Conservation (phyloP, 2,113 vertebrate species). For the Sporophila hypoxantha region DNA sequence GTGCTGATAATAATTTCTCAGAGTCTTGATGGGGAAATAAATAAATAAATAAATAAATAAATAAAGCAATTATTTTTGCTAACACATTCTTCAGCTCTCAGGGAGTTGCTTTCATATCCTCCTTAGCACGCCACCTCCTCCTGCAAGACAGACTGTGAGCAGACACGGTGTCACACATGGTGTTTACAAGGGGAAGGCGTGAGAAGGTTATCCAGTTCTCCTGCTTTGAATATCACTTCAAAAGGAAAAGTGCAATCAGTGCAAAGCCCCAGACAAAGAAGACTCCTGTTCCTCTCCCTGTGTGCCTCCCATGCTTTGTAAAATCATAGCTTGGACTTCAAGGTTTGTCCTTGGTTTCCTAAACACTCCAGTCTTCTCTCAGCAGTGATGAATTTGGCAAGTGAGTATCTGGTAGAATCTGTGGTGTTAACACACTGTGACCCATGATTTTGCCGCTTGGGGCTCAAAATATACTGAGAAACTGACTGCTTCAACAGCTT, state of each 20-base stretch:
- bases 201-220: neutral
- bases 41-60: neutral
- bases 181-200: neutral
- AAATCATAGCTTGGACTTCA: neutral
- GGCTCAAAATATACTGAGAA: neutral
- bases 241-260: neutral
- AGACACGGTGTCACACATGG: neutral
- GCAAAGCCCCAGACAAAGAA: neutral
- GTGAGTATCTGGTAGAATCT: neutral
- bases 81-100: neutral
- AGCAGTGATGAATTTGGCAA: neutral
- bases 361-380: fast-evolving
- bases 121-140: neutral
- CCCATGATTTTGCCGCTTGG: neutral
- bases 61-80: neutral
- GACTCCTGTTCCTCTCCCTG: neutral
- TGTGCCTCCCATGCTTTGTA: neutral
- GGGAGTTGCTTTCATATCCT: neutral
- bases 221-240: neutral
- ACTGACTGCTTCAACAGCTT: neutral
- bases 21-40: neutral
- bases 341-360: neutral
- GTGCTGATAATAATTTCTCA: neutral
- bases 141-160: neutral
- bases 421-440: neutral